phyloP scores from a whole-genome alignment of 2,888 invertebrate genomes.

The Eugnorisma glareosa region DNA sequence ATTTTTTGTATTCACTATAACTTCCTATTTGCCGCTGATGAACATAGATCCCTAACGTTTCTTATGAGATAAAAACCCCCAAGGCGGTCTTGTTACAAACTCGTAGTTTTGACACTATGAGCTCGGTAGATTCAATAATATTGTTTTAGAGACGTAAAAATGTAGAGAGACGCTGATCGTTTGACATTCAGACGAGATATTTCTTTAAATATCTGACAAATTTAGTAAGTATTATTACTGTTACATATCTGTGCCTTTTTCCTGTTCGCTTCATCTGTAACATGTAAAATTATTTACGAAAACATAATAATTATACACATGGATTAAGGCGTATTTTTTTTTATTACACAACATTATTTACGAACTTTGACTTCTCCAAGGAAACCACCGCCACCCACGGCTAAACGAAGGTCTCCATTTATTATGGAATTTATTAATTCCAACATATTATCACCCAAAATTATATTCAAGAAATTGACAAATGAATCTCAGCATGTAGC shows the following conservation, averaged over 20 bases:
- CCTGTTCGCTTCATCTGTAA: background rate
- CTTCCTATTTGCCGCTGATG: conserved; percentile 62
- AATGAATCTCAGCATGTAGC: conserved; percentile 32
- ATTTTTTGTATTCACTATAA: conserved; percentile 57
- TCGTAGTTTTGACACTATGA: conserved; percentile 10
- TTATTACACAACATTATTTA: conserved; percentile 19
- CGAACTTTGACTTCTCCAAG: conserved; percentile 10
- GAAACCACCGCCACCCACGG: conserved; percentile 31
- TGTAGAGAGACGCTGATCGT: background rate
- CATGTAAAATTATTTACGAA: background rate
- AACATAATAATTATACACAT: background rate
- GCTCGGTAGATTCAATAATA: conserved; percentile 2
- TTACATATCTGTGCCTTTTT: background rate
- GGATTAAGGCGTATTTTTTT: background rate
- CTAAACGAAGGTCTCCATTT: conserved; percentile 28
- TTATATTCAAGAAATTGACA: conserved; percentile 33
- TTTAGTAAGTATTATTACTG: conserved; percentile 7
- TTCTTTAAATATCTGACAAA: background rate
- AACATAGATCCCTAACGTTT: conserved; percentile 45
- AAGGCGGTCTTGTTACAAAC: conserved; percentile 37
- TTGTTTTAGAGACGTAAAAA: conserved; percentile 21
- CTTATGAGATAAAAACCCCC: conserved; percentile 54
- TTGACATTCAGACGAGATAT: background rate
- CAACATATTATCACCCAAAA: conserved; percentile 14
- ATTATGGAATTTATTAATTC: conserved; percentile 32